phyloP scores from a whole-genome alignment of 2,113 vertebrate genomes.

The Gulo gulo region DNA sequence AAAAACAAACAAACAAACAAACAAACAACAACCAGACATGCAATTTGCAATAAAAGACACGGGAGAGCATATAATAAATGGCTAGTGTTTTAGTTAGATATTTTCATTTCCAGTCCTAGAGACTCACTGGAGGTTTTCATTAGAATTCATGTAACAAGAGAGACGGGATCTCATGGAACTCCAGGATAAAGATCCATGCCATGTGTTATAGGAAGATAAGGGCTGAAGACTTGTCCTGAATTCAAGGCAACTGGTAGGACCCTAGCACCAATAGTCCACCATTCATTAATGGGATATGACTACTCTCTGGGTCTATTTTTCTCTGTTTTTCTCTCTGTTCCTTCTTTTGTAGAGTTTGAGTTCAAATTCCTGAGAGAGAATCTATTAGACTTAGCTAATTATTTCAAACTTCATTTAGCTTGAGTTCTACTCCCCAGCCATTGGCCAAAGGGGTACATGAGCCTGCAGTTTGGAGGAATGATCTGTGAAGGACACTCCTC shows the following conservation, averaged over 20 bases:
- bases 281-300: neutral
- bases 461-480: neutral
- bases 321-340: neutral
- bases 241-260: neutral
- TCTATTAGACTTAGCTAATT: constrained; percentile 30
- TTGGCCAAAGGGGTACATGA: neutral
- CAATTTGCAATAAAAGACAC: neutral
- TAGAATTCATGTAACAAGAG: neutral
- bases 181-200: neutral
- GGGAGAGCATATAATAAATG: neutral
- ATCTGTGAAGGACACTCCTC: neutral
- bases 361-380: neutral
- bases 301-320: neutral
- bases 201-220: neutral
- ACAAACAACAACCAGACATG: neutral
- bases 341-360: neutral
- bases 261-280: neutral
- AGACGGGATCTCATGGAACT: neutral
- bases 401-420: neutral
- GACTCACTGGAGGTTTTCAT: neutral
- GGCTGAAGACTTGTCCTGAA: neutral
- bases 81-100: neutral
- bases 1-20: neutral
- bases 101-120: neutral
- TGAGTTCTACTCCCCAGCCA: neutral